Evolutionary conservation across 2,113 vertebrate species (phyloP), one percentile per base, ranked within the genome.

Genomic region (Archocentrus centrarchus): DNA sequence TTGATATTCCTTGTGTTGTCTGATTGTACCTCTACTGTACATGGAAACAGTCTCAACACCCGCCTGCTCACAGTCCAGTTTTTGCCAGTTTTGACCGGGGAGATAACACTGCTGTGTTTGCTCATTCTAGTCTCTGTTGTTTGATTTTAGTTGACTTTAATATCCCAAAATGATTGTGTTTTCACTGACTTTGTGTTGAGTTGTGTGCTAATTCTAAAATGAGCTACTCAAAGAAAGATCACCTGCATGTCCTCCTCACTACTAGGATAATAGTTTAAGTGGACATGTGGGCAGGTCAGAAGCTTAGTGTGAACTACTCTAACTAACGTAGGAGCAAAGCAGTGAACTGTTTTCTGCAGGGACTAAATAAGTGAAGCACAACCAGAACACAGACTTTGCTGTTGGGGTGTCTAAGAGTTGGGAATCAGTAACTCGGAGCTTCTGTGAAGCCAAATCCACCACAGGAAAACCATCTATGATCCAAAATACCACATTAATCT

Each of bases 251-350:
- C 39, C 39, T 41, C 11, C 39, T 41, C 11, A 41, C 24, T 44
- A 24, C 1, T 44, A 66, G 39, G 47, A 17, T 47, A 47, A 68
- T 18, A 22, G 11, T 47, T 68, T 47, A 68, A 47, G 64, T 22
- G 18, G 3, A 27, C 47, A 47, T 68, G 39, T 47, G 1, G 39
- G 64, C 64, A 27, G 64, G 64, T 47, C 22, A 47, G 7, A 3
- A 68, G 14, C 39, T 47, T 18, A 18, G 22, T 0, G 2, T 66
- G 0, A 44, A 41, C n/a, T 17, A 27, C 44, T 27, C 2, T 10
- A 39, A 39, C 37, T 39, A 39, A 39, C 2, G 39, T 44, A 66
- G 44, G 22, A 66, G 63, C n/a, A 66, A 44, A 2, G 63, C 24
- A 44, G 44, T 44, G 39, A 44, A 14, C n/a, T 27, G 39, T 66